Conservation (phyloP, 1,140 invertebrate species). For the Oryctes rhinoceros region DNA sequence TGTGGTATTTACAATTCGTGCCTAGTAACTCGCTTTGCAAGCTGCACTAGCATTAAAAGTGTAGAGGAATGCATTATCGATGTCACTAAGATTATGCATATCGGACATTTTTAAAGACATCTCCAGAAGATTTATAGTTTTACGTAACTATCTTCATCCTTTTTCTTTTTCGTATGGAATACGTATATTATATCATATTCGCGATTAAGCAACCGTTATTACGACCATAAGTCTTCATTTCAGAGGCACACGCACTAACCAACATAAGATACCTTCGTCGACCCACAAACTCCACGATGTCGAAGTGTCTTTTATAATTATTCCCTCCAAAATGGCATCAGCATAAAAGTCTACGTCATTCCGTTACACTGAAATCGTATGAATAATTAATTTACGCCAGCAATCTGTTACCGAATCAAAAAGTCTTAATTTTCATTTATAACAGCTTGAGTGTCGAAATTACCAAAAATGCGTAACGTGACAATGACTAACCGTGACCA, state of each 20-base stretch:
- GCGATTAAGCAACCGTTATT: neutral
- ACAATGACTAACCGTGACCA: slow-evolving; percentile 20
- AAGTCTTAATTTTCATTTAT: neutral
- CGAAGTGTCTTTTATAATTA: neutral
- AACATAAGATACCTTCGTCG: neutral
- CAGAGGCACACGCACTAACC: neutral
- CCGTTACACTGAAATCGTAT: neutral
- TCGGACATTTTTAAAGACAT: neutral
- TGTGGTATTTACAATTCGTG: no score
- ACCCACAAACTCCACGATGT: neutral
- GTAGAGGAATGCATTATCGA: no score
- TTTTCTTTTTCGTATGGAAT: neutral
- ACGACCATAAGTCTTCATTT: neutral
- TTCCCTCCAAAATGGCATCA: neutral
- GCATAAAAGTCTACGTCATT: neutral
- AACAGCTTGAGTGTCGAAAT: neutral
- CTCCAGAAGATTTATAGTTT: neutral
- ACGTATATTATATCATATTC: neutral
- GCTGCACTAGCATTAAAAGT: no score
- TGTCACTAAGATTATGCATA: no score
- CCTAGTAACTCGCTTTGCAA: no score
- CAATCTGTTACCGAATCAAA: slow-evolving; percentile 8
- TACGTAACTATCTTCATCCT: neutral
- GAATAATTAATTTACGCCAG: slow-evolving; percentile 1
- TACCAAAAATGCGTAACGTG: neutral